Percentiles rank a stretch among this genome's conserved stretches.
Conservation (phyloP, 1,140 invertebrate species). For the Ips typographus region DNA sequence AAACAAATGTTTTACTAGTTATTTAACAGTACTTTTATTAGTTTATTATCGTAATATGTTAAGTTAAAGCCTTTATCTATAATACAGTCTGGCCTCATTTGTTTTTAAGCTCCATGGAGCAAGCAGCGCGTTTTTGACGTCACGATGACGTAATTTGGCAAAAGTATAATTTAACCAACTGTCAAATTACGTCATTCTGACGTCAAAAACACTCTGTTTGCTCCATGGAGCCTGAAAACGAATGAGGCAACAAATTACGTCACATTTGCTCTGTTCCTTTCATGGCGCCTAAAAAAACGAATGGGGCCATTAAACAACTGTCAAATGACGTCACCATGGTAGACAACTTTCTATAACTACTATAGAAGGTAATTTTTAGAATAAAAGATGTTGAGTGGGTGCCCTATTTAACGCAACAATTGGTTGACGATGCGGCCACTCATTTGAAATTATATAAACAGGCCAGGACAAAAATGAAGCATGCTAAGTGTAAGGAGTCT, state of each 20-base stretch:
- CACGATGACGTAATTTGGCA: no score
- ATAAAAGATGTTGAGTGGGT: constrained; percentile 89
- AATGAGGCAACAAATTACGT: no score
- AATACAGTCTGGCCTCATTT: neutral
- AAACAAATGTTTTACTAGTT: neutral
- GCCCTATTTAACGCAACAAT: constrained; percentile 77
- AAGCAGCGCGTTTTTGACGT: no score
- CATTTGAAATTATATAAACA: constrained; percentile 84
- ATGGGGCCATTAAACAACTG: no score
- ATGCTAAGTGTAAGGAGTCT: constrained; percentile 54
- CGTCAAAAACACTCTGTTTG: no score
- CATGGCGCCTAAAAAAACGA: no score
- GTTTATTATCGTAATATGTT: neutral
- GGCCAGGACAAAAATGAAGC: constrained; percentile 64
- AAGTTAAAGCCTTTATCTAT: neutral
- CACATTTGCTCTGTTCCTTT: no score
- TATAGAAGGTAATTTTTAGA: constrained; percentile 53
- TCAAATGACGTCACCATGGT: no score
- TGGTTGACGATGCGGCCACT: constrained; percentile 88
- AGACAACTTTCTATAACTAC: no score
- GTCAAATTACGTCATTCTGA: no score
- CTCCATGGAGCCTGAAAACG: no score
- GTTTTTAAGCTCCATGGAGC: neutral
- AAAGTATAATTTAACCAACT: no score
- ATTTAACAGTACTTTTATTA: neutral